phyloP scores from a whole-genome alignment of 2,797 vertebrate species.

The Phataginus tetradactyla region DNA sequence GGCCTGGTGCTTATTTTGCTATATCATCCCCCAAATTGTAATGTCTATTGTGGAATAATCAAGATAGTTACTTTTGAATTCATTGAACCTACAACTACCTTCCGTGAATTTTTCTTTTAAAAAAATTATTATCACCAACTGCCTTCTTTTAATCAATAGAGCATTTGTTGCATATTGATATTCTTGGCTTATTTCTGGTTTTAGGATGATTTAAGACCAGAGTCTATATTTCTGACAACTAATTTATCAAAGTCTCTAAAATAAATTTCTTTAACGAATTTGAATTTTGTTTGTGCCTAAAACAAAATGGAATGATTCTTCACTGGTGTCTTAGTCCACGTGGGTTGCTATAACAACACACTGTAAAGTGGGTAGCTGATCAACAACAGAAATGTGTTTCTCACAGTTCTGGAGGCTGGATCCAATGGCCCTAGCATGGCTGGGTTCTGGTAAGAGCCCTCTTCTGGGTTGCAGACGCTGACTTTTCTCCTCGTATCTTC shows the following conservation, averaged over 20 bases:
- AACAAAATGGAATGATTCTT: background rate
- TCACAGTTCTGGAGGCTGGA: background rate
- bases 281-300: background rate
- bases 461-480: background rate
- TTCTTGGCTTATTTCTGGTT: background rate
- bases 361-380: background rate
- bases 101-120: background rate
- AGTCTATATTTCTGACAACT: background rate
- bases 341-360: background rate
- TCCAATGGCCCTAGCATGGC: background rate
- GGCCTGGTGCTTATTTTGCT: background rate
- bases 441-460: background rate
- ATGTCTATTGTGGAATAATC: background rate
- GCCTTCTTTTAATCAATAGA: background rate
- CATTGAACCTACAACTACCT: background rate
- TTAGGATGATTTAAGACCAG: background rate
- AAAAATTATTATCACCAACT: background rate
- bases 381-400: background rate
- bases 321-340: background rate
- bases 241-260: slow-evolving; percentile 12
- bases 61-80: background rate
- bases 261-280: background rate
- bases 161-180: background rate
- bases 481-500: background rate
- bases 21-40: background rate